Percentiles rank a stretch among this genome's conserved stretches.
Conservation (phyloP, 2,113 vertebrate genomes). For the Gadus macrocephalus region DNA sequence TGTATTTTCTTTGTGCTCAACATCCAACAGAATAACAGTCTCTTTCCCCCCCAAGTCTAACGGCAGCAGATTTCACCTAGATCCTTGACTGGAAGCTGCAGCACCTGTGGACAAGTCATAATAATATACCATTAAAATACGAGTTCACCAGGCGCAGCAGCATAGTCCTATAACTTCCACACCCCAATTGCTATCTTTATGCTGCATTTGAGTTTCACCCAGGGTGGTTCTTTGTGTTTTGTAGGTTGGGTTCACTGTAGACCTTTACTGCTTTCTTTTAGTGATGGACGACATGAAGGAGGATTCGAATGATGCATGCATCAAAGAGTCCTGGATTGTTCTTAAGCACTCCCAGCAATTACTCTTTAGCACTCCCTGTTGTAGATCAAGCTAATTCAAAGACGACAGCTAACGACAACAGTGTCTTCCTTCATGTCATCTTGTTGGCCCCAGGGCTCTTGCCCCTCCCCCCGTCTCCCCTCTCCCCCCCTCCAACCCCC, state of each 20-base stretch:
- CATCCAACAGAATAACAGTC: conserved; percentile 17
- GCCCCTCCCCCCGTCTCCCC: conserved; percentile 41
- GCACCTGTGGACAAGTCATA: conserved; percentile 8
- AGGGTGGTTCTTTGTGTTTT: conserved; percentile 5
- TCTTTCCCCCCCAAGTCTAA: conserved; percentile 17
- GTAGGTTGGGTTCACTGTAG: conserved; percentile 27
- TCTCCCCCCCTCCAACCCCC: conserved; percentile 43
- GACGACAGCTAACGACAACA: background rate
- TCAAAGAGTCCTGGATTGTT: too few species aligned
- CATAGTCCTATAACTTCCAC: too few species aligned
- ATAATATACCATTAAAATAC: too few species aligned
- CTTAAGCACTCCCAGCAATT: too few species aligned
- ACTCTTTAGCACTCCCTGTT: background rate
- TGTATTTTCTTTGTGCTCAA: conserved; percentile 12
- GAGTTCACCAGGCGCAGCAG: too few species aligned
- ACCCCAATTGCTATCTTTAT: too few species aligned
- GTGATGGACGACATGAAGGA: conserved; percentile 37
- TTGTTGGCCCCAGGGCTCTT: conserved; percentile 42
- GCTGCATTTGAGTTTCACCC: too few species aligned
- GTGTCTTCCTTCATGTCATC: conserved; percentile 48
- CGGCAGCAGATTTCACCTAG: conserved; percentile 2
- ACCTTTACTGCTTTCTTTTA: conserved; percentile 18
- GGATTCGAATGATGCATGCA: conserved; percentile 11
- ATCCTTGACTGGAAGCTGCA: background rate
- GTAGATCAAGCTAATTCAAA: background rate